Evolutionary conservation across 2,797 vertebrate species (phyloP), one percentile per base, ranked within the genome.

Genomic region (Molossus molossus): DNA sequence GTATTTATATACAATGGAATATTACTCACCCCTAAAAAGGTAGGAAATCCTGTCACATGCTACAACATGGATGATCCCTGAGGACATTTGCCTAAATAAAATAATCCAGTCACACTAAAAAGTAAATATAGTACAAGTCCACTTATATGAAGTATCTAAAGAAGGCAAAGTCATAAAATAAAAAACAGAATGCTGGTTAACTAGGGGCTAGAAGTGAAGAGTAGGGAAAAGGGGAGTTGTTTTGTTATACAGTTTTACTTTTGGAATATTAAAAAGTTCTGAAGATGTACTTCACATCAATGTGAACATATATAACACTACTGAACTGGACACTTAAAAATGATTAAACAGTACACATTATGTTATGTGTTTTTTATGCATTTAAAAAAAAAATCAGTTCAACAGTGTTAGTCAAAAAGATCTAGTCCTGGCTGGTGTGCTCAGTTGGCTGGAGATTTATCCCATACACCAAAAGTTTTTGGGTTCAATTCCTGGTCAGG

Each of bases 231-330:
- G 25, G 3, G 15, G 27, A 87, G 45, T 13, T 58, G 11, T 58
- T 83, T 72, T 65, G 29, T 55, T 79, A 87, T 7, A 77, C 10
- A 70, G 27, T 62, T 65, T 72, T 69, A 94, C 15, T 73, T 87
- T 50, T 73, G n/a, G 18, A 73, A 80, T 23, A 95, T 58, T 58
- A 88, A 77, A 67, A 85, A 58, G 86, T 92, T 89, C 48, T 80
- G 14, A 8, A 65, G 29, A 85, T 73, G 15, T 58, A 17, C 72
- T 89, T 65, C 27, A 85, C 21, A 80, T 64, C 37, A 40, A 37
- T 79, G n/a, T 50, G 50, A 93, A 85, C 53, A 80, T 33, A 73
- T 9, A n/a, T 64, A 77, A 64, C 79, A 85, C 67, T 53, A 73
- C 21, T 69, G 23, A 76, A 82, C 12, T 55, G 9, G 55, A 95